phyloP scores from a whole-genome alignment of 2,888 invertebrate genomes.

The Folsomia candida region DNA sequence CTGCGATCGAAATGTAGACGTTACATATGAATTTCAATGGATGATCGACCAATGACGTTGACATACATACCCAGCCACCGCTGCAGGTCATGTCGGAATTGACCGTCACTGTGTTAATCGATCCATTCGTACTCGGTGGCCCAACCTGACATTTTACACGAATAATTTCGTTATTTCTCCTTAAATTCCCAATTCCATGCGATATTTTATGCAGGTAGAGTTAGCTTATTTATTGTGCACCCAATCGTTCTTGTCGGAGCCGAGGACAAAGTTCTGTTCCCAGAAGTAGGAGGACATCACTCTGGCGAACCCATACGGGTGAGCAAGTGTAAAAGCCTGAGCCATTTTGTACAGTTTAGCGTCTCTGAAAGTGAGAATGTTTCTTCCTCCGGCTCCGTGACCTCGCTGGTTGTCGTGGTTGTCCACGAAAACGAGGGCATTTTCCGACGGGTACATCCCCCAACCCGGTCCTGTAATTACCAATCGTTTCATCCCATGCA shows the following conservation, averaged over 20 bases:
- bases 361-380: slow-evolving; percentile 47
- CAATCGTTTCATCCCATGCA: too few relatives aligned
- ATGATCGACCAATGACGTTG: background rate
- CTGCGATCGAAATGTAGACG: slow-evolving; percentile 32
- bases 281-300: slow-evolving; percentile 69
- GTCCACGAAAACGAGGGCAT: slow-evolving; percentile 70
- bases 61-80: slow-evolving; percentile 56
- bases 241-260: slow-evolving; percentile 28
- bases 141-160: slow-evolving; percentile 16
- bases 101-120: slow-evolving; percentile 54
- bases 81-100: slow-evolving; percentile 53
- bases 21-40: background rate
- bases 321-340: slow-evolving; percentile 79
- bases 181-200: too few relatives aligned
- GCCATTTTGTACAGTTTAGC: slow-evolving; percentile 60
- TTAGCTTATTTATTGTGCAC: slow-evolving; percentile 9
- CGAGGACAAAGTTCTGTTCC: slow-evolving; percentile 34
- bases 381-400: slow-evolving; percentile 33
- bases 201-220: background rate
- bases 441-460: slow-evolving; percentile 63
- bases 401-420: slow-evolving; percentile 82
- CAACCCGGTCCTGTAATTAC: slow-evolving; percentile 56
- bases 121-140: slow-evolving; percentile 51
- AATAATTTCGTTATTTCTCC: background rate
- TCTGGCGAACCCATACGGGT: slow-evolving; percentile 74